phyloP scores from a whole-genome alignment of 2,888 invertebrate genomes.

The Diabrotica balteata region DNA sequence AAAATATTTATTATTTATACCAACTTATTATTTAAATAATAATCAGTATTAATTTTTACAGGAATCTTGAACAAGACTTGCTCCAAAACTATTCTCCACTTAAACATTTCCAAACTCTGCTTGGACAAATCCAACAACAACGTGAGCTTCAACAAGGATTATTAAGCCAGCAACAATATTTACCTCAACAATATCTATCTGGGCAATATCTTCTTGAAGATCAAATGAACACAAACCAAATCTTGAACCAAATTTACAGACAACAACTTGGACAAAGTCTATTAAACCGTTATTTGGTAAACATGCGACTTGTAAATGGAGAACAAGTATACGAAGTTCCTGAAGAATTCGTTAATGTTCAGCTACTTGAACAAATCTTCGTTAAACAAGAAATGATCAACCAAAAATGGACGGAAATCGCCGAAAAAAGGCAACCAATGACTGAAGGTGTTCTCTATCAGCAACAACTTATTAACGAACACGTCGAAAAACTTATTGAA shows the following conservation, averaged over 20 bases:
- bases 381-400: neutral
- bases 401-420: neutral
- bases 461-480: neutral
- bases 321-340: neutral
- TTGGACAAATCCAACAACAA: slow-evolving; percentile 4
- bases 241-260: neutral
- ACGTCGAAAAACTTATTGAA: neutral
- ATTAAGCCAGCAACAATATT: neutral
- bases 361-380: neutral
- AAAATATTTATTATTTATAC: no score
- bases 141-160: slow-evolving; percentile 3
- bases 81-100: neutral
- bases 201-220: neutral
- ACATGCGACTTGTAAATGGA: neutral
- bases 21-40: no score
- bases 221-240: neutral
- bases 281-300: neutral
- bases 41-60: neutral
- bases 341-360: neutral
- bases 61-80: slow-evolving; percentile 3
- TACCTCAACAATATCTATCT: neutral
- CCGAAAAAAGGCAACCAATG: neutral
- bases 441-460: neutral
- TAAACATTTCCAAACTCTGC: slow-evolving; percentile 3
- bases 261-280: neutral